A percentile compares a stretch with the other conserved stretches of the same genome.
Evolutionary conservation across 2,888 invertebrate species (phyloP).

Genomic region (Ennomos erosarius): DNA sequence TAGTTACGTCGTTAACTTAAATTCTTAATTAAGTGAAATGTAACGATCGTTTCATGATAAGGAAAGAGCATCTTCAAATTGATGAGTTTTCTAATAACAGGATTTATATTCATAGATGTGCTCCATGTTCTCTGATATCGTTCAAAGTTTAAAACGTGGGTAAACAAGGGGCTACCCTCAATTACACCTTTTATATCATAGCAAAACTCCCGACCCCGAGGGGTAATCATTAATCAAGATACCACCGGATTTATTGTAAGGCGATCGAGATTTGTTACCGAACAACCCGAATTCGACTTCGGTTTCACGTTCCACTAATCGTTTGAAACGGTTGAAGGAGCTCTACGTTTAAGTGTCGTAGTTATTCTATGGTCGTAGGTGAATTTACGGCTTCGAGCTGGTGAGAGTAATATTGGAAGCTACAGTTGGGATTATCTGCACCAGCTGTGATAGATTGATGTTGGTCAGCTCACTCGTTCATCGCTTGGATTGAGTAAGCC

Average conservation of each 20-base stretch:
- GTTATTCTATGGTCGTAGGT: too few relatives aligned
- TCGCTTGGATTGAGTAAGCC: conserved; percentile 11
- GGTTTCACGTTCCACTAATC: conserved; percentile 48
- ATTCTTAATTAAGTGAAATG: too few relatives aligned
- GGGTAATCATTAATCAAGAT: conserved; percentile 54
- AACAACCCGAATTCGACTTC: conserved; percentile 22
- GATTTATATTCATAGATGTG: too few relatives aligned
- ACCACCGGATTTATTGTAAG: conserved; percentile 58
- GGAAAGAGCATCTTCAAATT: too few relatives aligned
- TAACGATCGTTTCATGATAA: too few relatives aligned
- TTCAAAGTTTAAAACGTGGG: conserved; percentile 20
- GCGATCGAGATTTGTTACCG: conserved; percentile 38
- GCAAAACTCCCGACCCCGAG: conserved; percentile 24
- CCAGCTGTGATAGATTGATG: conserved; percentile 21
- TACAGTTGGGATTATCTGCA: conserved; percentile 20
- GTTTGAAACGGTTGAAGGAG: conserved; percentile 45
- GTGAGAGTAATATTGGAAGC: conserved; percentile 28
- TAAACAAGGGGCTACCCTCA: conserved; percentile 21
- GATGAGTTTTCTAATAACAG: too few relatives aligned
- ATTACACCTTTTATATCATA: conserved; percentile 28
- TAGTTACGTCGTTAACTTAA: too few relatives aligned
- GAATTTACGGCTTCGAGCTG: conserved; percentile 41
- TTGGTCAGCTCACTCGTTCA: conserved; percentile 13
- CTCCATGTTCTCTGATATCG: too few relatives aligned
- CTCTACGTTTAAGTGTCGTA: conserved; percentile 25